phyloP scores from a whole-genome alignment of 2,888 invertebrate genomes.

The Brenthis hecate region DNA sequence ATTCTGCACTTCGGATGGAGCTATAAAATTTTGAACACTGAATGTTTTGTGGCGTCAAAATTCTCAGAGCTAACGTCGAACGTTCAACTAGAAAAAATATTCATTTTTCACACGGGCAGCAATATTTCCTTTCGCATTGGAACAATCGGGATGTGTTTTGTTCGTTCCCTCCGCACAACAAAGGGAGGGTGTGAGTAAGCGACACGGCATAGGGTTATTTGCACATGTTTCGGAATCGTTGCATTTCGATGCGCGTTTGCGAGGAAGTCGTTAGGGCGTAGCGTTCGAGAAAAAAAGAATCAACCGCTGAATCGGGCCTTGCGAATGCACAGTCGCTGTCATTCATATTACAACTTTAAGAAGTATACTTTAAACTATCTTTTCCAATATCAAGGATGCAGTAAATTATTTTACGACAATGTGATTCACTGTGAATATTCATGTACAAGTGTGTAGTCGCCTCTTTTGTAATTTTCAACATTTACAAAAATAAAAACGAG shows the following conservation, averaged over 20 bases:
- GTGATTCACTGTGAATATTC: conserved; percentile 30
- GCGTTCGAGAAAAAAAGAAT: conserved; percentile 56
- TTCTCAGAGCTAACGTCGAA: conserved; percentile 40
- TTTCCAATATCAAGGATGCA: conserved; percentile 22
- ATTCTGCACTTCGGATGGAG: conserved; percentile 26
- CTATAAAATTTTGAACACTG: conserved; percentile 43
- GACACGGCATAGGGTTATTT: conserved; percentile 49
- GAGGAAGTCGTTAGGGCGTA: conserved; percentile 67
- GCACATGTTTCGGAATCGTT: conserved; percentile 60
- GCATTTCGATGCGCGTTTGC: conserved; percentile 61
- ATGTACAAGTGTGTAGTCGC: conserved; percentile 19
- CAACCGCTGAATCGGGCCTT: conserved; percentile 53
- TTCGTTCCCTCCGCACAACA: conserved; percentile 50
- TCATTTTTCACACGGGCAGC: conserved; percentile 61
- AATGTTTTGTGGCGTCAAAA: conserved; percentile 49
- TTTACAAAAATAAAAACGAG: conserved; percentile 11
- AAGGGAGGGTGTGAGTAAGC: conserved; percentile 54
- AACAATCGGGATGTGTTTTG: conserved; percentile 65
- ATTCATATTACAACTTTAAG: conserved; percentile 31
- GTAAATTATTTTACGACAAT: conserved; percentile 26
- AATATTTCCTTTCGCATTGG: conserved; percentile 69
- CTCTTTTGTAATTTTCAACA: conserved; percentile 19
- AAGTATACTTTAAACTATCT: conserved; percentile 24
- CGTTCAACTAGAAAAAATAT: conserved; percentile 57
- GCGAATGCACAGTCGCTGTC: conserved; percentile 46